These are phyloP conservation scores for Gymnoscopelus braueri DNA, from an alignment of 2,797 vertebrate genomes.

Conservation along the genomic window DNA sequence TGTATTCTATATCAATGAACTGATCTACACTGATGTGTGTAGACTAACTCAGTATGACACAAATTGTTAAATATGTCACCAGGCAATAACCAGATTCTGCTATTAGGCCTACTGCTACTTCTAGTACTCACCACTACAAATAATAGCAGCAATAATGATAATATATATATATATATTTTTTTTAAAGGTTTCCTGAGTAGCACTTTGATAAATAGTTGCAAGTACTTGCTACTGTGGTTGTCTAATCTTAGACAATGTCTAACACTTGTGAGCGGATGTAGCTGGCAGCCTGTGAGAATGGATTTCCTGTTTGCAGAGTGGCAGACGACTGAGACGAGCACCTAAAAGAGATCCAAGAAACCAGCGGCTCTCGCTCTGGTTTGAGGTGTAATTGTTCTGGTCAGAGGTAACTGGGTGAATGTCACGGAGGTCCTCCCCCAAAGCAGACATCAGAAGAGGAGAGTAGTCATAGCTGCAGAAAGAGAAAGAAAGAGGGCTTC, in stretches of 20 bases:
- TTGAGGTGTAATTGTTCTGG: constrained; percentile 62
- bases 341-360: constrained; percentile 8
- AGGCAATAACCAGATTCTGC: no score
- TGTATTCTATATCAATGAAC: background rate
- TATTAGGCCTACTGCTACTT: no score
- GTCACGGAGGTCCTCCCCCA: constrained; percentile 49
- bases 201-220: no score
- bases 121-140: no score
- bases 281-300: background rate
- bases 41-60: no score
- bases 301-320: constrained; percentile 58
- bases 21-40: no score
- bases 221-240: no score
- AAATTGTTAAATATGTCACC: no score
- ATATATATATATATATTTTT: no score
- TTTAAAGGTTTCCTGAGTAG: no score
- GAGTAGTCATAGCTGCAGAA: constrained; percentile 22
- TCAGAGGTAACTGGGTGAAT: constrained; percentile 46
- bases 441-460: constrained; percentile 33
- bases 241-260: no score
- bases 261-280: background rate
- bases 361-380: background rate
- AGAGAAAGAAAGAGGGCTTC: constrained; percentile 39
- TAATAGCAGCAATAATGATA: no score
- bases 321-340: constrained; percentile 9